Base-by-base conservation (phyloP, 92 coral and sea anemone genomes). In the Parazoanthus darwini region DNA sequence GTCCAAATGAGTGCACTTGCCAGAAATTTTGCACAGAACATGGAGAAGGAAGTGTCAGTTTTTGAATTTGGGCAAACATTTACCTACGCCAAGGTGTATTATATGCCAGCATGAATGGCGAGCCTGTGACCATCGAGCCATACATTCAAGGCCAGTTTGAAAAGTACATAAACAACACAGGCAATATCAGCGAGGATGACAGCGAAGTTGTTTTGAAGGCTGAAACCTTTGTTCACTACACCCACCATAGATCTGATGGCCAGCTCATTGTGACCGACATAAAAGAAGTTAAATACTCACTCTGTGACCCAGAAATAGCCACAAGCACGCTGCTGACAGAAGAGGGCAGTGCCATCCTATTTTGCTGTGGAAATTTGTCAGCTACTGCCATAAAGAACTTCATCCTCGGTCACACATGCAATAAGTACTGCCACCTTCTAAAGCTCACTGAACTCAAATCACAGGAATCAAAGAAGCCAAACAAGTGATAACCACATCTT, bases 1-100 rank as follows among this genome's bases (percentile, higher is more conserved):
- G 92, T 89, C 59, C 92, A 89, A 78, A 76, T 89, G 82, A 77
- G 82, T 66, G 50, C 89, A 13, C 74, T 88, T 66, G 91, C 91
- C 33, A 82, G 81, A 76, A 72, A 88, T 51, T 74, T 82, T 37
- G 78, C 91, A 43, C 59, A 82, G 80, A 82, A 77, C 59, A 81
- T 89, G 78, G 77, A 79, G 51, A 43, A n/a, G 20, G 29, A 82
- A 63, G 54, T 68, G 20, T 84, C 85, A 26, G 46, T 70, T 22
- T 79, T 79, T n/a, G 72, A 70, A 78, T 77, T 89, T 85, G 92
- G 92, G 63, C 85, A 66, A 37, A 73, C 86, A 65, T 89, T 89
- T 66, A 84, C 84, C 16, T 85, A 78, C 20, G 85, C 77, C 85
- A 89, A 89, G 68, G 92, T 73, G 16, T 89, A 56, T 85, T 89